phyloP scores from a whole-genome alignment of 2,888 invertebrate species.

The Rhynchonema sp. region DNA sequence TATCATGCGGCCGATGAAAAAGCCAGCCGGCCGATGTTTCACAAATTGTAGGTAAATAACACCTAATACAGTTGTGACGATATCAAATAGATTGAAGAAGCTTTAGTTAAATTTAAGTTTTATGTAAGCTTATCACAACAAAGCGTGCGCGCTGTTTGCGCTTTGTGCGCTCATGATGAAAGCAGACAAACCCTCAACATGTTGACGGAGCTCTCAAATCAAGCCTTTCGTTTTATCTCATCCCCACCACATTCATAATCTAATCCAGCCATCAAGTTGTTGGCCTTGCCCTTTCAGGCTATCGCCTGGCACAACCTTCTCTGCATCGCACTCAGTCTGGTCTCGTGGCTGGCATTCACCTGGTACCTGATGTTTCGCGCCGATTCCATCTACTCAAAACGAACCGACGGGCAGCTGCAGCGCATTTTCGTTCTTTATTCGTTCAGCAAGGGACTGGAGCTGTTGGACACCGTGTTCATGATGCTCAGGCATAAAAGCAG shows the following conservation, averaged over 20 bases:
- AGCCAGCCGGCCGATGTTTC: not conserved
- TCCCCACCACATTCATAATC: too few species aligned
- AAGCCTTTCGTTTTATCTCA: too few species aligned
- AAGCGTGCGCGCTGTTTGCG: too few species aligned
- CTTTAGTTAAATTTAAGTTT: too few species aligned
- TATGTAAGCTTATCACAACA: too few species aligned
- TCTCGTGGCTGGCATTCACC: slow-evolving; percentile 18
- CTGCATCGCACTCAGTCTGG: slow-evolving; percentile 21
- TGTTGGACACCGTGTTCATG: slow-evolving; percentile 30
- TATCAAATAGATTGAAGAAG: too few species aligned
- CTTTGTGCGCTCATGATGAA: too few species aligned
- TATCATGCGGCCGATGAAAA: not conserved
- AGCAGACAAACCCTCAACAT: too few species aligned
- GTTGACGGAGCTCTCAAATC: too few species aligned
- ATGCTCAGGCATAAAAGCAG: slow-evolving; percentile 24
- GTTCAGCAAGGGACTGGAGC: slow-evolving; percentile 25
- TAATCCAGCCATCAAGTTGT: too few species aligned
- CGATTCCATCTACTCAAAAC: not conserved
- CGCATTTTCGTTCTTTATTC: slow-evolving; percentile 22
- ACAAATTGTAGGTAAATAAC: too few species aligned
- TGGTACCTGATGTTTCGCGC: slow-evolving; percentile 11
- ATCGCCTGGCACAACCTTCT: slow-evolving; percentile 22
- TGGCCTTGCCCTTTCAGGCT: not conserved
- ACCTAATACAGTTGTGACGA: too few species aligned
- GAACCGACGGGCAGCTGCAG: slow-evolving; percentile 11